Conservation (phyloP, 1,140 invertebrate species). For the Drosophila grimshawi region DNA sequence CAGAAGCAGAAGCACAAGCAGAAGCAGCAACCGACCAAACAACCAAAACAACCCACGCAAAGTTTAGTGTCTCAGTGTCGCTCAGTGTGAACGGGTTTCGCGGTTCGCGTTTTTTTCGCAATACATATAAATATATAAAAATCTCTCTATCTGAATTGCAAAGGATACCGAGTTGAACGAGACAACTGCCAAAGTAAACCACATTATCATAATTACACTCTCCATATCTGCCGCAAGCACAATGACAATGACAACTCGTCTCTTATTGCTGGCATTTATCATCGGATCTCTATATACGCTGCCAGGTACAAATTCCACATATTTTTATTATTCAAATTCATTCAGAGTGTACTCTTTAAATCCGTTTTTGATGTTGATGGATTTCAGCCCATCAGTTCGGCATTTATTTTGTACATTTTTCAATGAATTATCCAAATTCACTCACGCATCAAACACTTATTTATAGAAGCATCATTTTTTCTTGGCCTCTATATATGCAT, state of each 20-base stretch:
- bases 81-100: conserved; percentile 56
- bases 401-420: conserved; percentile 11
- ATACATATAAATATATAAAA: conserved; percentile 9
- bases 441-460: conserved; percentile 26
- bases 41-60: conserved; percentile 59
- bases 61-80: conserved; percentile 67
- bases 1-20: conserved; percentile 18
- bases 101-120: conserved; percentile 25
- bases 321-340: not conserved
- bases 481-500: conserved; percentile 29
- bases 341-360: conserved; percentile 1
- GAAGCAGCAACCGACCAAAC: conserved; percentile 47
- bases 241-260: conserved; percentile 44
- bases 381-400: conserved; percentile 7
- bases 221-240: conserved; percentile 20
- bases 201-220: conserved; percentile 25
- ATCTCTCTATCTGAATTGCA: conserved; percentile 25
- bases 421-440: conserved; percentile 26
- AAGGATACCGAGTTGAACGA: conserved; percentile 37
- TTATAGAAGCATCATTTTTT: conserved; percentile 34
- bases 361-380: conserved; percentile 30
- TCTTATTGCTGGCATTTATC: conserved; percentile 61
- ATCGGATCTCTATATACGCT: conserved; percentile 53
- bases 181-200: not conserved
- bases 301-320: conserved; percentile 47